These are phyloP conservation scores for Halichoerus grypus DNA, from an alignment of 2,113 vertebrate genomes.

Conservation along the genomic window DNA sequence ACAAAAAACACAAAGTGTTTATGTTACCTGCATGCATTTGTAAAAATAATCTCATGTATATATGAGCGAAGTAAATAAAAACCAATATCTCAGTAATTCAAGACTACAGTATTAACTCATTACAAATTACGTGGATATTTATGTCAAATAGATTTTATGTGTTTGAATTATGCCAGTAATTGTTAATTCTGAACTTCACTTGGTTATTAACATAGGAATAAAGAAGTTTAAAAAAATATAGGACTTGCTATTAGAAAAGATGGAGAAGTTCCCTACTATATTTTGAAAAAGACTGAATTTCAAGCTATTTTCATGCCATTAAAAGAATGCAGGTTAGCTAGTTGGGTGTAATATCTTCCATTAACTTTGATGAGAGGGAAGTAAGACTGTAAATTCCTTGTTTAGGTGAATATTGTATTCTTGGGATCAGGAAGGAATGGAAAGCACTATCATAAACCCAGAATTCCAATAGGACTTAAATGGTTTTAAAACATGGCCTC, in stretches of 20 bases:
- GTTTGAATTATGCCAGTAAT: background rate
- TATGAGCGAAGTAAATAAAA: background rate
- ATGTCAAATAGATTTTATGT: background rate
- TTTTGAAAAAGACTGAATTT: background rate
- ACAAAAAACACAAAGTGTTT: background rate
- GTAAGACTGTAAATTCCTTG: background rate
- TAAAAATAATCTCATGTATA: background rate
- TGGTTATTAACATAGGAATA: background rate
- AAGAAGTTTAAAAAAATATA: background rate
- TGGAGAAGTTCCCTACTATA: background rate
- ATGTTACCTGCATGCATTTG: background rate
- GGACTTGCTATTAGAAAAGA: background rate
- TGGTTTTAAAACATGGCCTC: background rate
- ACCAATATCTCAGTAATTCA: constrained; percentile 20
- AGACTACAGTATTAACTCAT: background rate
- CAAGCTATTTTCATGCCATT: background rate
- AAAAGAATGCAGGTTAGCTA: background rate
- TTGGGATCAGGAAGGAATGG: background rate
- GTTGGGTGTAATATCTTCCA: background rate
- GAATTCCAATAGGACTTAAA: background rate
- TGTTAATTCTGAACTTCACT: background rate
- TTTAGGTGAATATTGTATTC: background rate
- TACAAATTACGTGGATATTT: background rate
- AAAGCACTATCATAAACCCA: background rate
- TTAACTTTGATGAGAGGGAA: background rate